Percentiles rank a stretch among this genome's conserved stretches.
Evolutionary conservation across 2,888 invertebrate genomes (phyloP).

Genomic region (Dolomedes plantarius): DNA sequence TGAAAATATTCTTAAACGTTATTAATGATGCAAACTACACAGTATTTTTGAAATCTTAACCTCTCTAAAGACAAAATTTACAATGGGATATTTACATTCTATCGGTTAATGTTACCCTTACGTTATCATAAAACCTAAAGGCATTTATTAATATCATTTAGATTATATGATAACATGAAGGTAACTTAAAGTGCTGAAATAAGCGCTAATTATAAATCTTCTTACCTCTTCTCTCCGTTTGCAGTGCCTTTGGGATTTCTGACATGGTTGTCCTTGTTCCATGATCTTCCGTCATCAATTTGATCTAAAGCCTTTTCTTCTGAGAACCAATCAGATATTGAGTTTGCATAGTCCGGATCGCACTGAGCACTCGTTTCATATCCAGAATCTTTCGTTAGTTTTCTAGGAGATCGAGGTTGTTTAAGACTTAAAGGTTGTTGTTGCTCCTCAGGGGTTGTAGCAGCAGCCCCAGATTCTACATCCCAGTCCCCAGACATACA

Average conservation of each 20-base stretch:
- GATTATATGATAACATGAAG: too few relatives aligned
- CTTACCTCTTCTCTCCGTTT: constrained; percentile 30
- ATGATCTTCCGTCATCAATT: not conserved
- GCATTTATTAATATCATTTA: too few relatives aligned
- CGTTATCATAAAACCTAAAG: too few relatives aligned
- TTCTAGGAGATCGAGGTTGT: constrained; percentile 52
- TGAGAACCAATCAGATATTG: constrained; percentile 59
- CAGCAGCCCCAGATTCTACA: not conserved
- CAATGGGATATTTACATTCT: too few relatives aligned
- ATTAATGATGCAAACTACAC: too few relatives aligned
- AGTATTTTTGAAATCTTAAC: too few relatives aligned
- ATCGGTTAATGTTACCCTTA: too few relatives aligned
- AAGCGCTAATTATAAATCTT: too few relatives aligned
- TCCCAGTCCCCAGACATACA: constrained; percentile 49
- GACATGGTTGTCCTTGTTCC: constrained; percentile 21
- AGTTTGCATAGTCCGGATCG: constrained; percentile 69
- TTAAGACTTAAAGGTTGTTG: constrained; percentile 6
- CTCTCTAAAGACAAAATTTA: too few relatives aligned
- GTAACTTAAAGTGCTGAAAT: too few relatives aligned
- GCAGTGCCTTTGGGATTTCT: not conserved
- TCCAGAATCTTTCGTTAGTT: constrained; percentile 70
- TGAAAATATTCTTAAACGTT: too few relatives aligned
- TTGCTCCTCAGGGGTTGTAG: not conserved
- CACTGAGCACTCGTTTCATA: constrained; percentile 69
- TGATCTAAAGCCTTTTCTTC: constrained; percentile 41